Conservation (phyloP, 1,140 invertebrate genomes). For the Brevipalpus yothersi region DNA sequence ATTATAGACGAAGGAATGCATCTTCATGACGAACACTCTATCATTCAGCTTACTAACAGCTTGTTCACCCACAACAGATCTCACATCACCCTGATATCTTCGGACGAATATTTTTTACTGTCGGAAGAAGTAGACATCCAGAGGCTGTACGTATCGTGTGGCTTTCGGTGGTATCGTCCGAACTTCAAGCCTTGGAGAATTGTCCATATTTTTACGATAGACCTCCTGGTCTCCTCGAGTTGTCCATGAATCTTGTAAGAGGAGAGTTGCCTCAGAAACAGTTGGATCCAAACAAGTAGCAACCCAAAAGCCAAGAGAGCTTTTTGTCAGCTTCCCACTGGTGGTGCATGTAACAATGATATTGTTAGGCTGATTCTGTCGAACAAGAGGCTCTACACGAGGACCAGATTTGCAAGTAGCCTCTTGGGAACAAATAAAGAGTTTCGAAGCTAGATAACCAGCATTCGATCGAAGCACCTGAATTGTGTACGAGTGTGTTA, state of each 20-base stretch:
- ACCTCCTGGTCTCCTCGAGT: no score
- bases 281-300: background rate
- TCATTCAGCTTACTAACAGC: background rate
- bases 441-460: background rate
- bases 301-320: background rate
- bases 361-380: background rate
- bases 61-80: no score
- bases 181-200: background rate
- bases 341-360: background rate
- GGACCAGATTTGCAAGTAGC: background rate
- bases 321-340: background rate
- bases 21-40: background rate
- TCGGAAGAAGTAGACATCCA: background rate
- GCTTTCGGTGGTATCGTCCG: background rate
- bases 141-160: background rate
- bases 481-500: background rate
- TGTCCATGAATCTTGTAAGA: background rate
- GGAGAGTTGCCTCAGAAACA: no score
- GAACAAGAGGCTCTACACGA: background rate
- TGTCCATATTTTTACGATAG: no score
- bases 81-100: background rate
- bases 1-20: background rate
- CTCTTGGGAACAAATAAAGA: background rate
- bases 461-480: background rate
- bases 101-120: background rate